Conservation (phyloP, 2,113 vertebrate species). For the Oxyura jamaicensis region DNA sequence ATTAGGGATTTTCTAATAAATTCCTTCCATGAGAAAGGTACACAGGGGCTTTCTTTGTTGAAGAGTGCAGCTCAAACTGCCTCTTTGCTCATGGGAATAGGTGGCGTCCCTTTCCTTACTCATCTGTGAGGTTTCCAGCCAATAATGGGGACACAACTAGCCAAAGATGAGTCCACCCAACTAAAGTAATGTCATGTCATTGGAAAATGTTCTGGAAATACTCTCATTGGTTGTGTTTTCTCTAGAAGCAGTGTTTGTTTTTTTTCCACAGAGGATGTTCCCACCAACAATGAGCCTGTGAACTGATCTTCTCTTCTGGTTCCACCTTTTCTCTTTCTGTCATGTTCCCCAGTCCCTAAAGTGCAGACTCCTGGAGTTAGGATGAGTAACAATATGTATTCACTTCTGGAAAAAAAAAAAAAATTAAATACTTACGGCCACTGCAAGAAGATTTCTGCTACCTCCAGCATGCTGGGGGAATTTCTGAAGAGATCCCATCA, state of each 20-base stretch:
- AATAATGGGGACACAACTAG: background rate
- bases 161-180: constrained; percentile 25
- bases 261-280: background rate
- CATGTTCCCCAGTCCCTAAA: background rate
- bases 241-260: background rate
- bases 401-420: accelerated
- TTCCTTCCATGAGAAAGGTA: background rate
- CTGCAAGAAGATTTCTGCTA: background rate
- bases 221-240: accelerated
- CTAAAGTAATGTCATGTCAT: background rate
- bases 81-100: constrained; percentile 1
- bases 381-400: background rate
- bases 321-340: background rate
- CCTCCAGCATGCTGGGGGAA: background rate
- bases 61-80: background rate
- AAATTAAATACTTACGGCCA: background rate
- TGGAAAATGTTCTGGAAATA: constrained; percentile 16
- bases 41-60: background rate
- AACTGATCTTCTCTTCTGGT: background rate
- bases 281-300: background rate
- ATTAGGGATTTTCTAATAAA: constrained; percentile 11
- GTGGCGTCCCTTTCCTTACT: constrained; percentile 17
- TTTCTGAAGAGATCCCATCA: background rate
- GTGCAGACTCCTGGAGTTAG: background rate
- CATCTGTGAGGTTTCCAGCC: background rate